Evolutionary conservation across 1,140 invertebrate species (phyloP), one percentile per base, ranked within the genome.

Genomic region (Asbolus verrucosus): DNA sequence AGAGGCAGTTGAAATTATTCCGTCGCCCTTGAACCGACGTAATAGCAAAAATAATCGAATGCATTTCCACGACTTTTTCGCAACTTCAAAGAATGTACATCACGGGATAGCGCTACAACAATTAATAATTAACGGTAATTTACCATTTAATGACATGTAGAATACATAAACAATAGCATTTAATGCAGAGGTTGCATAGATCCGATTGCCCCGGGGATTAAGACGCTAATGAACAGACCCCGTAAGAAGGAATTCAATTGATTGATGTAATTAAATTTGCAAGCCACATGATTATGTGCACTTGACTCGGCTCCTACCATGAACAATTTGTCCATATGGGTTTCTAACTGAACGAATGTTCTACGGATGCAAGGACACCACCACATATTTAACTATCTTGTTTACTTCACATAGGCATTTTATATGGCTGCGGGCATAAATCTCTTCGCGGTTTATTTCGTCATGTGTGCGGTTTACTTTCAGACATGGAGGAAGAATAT

Each of bases 261-360:
- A 73, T 73, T 62, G 67, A 67, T 50, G 71, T 69, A 73, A 73
- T 73, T 73, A 73, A 73, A 66, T 66, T 69, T 69, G 67, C 38
- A 41, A 73, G 62, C 54, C 67, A 67, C 38, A 61, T 65, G 67
- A 70, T 73, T 73, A 72, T 69, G 60, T 61, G 31, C 60, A 70
- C 62, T 70, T 69, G 67, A 61, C 54, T 65, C 21, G 71, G 50
- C 33, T 67, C 62, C 62, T 33, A 65, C 63, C 21, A 67, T 69
- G 63, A 66, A 70, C 71, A 70, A 73, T 73, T 73, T 73, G 71
- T 73, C 46, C 46, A 54, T 54, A 54, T 54, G 46, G 33, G 39
- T 43, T 43, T 43, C 39, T 43, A 43, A 43, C 14, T 43, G 39
- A 43, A 43, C 16, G 39, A 43, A 2, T 36, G 11, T 43, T 43